Base-by-base conservation (phyloP, 2,113 vertebrate genomes). In the Anhinga anhinga region DNA sequence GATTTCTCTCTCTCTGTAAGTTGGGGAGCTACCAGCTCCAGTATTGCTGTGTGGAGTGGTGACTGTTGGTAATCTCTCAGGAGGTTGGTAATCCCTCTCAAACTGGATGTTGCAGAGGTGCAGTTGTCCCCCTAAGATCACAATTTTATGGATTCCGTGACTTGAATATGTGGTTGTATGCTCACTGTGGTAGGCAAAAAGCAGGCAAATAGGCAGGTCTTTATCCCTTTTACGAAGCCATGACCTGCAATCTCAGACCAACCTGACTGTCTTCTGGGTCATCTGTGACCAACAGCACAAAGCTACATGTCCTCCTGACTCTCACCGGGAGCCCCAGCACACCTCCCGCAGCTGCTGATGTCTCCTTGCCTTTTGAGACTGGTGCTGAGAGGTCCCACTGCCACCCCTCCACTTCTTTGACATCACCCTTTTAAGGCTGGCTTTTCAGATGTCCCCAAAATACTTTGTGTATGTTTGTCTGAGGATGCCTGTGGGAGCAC, bases 341-440 rank as follows among this genome's bases (percentile, higher is more conserved):
- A 20, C 5, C 34, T 76, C n/a, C 38, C 0, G 0, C 0, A 2
- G 38, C 65, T 50, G 42, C 44, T 62, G 27, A 6, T 62, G 59
- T 22, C 40, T 38, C 32, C 32, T 58, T 29, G 50, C 52, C 47
- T 50, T 59, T 66, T 42, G 40, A 81, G 36, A 45, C 10, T 17
- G 34, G 15, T 23, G 38, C 56, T 23, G 42, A 65, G 27, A 15
- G 13, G 14, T 52, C 61, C 27, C 30, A 40, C 30, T 58, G 50
- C 56, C 44, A 34, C 29, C n/a, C 21, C 12, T 23, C n/a, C 25
- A 10, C 4, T 29, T 44, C 62, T 69, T 74, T 63, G 49, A 26
- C 22, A 44, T 50, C 32, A n/a, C 17, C 36, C 26, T 90, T 78
- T 45, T 38, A 44, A 72, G 53, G 20, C 15, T 36, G 30, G 27